These are phyloP conservation scores for Melanostigma gelatinosum DNA, from an alignment of 2,113 vertebrate genomes.

Conservation along the genomic window DNA sequence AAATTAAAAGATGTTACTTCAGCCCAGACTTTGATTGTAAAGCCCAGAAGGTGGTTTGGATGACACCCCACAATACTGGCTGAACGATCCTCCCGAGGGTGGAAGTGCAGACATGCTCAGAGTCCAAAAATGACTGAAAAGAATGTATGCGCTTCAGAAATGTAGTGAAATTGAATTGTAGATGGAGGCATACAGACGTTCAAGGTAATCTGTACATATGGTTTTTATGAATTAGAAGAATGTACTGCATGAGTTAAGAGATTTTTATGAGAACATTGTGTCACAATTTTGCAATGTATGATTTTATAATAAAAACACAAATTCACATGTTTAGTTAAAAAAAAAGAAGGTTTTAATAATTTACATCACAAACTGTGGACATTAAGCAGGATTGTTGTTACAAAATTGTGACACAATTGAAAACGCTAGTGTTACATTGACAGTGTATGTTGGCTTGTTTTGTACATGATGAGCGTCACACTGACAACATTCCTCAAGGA, in stretches of 20 bases:
- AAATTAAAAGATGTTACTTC: too few species aligned
- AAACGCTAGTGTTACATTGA: slow-evolving; percentile 40
- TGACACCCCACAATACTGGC: neutral
- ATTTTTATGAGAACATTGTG: slow-evolving; percentile 53
- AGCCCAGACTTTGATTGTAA: too few species aligned
- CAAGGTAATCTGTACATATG: neutral
- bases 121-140: neutral
- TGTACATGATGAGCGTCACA: slow-evolving; percentile 11
- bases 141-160: neutral
- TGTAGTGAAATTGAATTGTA: neutral
- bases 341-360: slow-evolving; percentile 50
- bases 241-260: neutral
- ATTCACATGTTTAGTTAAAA: slow-evolving; percentile 35
- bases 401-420: slow-evolving; percentile 74
- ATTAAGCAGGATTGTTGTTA: slow-evolving; percentile 28
- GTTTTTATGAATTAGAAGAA: neutral
- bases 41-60: too few species aligned
- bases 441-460: neutral
- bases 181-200: neutral
- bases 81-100: neutral
- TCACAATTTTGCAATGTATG: slow-evolving; percentile 66
- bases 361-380: slow-evolving; percentile 32
- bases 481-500: slow-evolving; percentile 5
- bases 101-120: neutral
- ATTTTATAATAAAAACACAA: slow-evolving; percentile 51